Evolutionary conservation across 2,797 vertebrate genomes (phyloP).

Genomic region (Malurus leucopterus): DNA sequence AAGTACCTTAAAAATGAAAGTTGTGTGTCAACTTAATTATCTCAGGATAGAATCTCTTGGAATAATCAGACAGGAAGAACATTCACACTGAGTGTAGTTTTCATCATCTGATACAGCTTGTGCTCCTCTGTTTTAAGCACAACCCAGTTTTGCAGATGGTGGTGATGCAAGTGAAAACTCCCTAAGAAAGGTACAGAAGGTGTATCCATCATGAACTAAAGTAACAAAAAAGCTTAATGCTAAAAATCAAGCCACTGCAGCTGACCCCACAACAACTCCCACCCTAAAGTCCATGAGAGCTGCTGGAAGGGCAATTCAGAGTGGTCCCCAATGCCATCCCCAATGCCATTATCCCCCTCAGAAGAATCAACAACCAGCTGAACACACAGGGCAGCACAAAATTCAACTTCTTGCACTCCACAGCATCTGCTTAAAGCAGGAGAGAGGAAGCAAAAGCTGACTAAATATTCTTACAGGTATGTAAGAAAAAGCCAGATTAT

Average conservation of each 20-base stretch:
- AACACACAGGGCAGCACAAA: neutral
- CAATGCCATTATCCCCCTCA: neutral
- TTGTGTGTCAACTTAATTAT: neutral
- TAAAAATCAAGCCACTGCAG: neutral
- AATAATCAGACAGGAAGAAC: neutral
- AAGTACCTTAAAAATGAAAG: neutral
- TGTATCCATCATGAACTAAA: neutral
- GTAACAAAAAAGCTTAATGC: neutral
- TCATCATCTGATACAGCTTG: neutral
- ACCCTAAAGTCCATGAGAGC: neutral
- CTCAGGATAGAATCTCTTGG: neutral
- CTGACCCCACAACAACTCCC: neutral
- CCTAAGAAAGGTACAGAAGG: neutral
- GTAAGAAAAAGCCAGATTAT: neutral
- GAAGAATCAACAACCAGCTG: neutral
- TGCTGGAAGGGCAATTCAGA: neutral
- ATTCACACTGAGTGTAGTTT: neutral
- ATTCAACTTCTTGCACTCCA: neutral
- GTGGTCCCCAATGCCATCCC: neutral
- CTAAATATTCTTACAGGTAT: neutral
- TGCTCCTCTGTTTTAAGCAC: neutral
- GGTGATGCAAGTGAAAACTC: neutral
- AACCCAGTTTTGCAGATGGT: neutral
- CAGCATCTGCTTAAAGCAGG: neutral
- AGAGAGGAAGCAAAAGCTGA: neutral